Percentiles rank a stretch among this genome's conserved stretches.
Conservation (phyloP, 2,888 invertebrate genomes). For the Bimastos eiseni region DNA sequence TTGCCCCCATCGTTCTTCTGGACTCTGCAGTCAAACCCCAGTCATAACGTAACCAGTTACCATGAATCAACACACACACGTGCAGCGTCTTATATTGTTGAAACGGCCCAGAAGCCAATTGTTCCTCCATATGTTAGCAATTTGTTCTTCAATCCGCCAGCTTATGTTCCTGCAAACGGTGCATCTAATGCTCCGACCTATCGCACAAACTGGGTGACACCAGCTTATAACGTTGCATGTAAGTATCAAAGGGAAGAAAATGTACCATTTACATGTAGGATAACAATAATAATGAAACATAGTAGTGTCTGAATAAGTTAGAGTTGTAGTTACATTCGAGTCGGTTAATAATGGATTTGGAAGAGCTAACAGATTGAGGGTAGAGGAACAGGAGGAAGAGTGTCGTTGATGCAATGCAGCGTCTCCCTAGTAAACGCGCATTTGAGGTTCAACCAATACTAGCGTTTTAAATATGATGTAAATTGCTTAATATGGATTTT, state of each 20-base stretch:
- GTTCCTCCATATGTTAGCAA: not conserved
- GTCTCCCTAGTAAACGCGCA: too few relatives aligned
- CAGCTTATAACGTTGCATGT: not conserved
- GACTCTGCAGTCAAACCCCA: not conserved
- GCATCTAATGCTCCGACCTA: not conserved
- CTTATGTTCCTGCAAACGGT: not conserved
- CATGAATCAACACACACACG: not conserved
- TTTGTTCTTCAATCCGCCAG: slow-evolving; percentile 4
- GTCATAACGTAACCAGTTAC: not conserved
- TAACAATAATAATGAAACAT: too few relatives aligned
- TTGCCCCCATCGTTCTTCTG: not conserved
- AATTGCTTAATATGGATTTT: too few relatives aligned
- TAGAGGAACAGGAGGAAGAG: too few relatives aligned
- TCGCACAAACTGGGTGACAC: not conserved
- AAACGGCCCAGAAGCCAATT: not conserved
- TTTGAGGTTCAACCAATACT: too few relatives aligned
- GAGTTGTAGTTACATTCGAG: too few relatives aligned
- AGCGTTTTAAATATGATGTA: too few relatives aligned
- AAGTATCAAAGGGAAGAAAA: not conserved
- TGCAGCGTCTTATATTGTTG: not conserved
- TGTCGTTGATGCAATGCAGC: too few relatives aligned
- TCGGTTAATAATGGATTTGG: too few relatives aligned
- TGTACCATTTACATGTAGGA: too few relatives aligned
- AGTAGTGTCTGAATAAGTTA: too few relatives aligned
- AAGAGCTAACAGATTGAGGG: too few relatives aligned